Conservation (phyloP, 2,797 vertebrate genomes). For the Lacerta viridis region DNA sequence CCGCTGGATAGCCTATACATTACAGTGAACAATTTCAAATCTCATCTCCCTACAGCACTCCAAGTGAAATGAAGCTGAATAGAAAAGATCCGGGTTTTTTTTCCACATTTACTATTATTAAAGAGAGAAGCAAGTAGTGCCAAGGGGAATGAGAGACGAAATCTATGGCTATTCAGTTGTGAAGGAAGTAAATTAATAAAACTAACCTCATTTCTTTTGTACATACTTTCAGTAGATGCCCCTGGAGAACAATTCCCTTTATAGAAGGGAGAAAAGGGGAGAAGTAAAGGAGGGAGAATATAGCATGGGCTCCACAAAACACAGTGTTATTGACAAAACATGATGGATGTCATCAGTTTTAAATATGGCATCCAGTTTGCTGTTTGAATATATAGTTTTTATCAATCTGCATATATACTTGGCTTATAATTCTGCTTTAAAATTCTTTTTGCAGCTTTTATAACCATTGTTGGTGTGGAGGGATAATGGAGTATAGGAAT, state of each 20-base stretch:
- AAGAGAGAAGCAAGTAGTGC: constrained; percentile 80
- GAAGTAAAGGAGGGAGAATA: constrained; percentile 26
- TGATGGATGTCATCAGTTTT: constrained; percentile 40
- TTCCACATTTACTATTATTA: constrained; percentile 80
- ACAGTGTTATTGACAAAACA: constrained; percentile 47
- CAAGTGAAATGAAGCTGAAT: constrained; percentile 81
- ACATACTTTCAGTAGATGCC: constrained; percentile 73
- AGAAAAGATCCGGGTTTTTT: constrained; percentile 81
- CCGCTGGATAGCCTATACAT: constrained; percentile 63
- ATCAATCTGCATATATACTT: constrained; percentile 10
- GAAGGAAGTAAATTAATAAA: constrained; percentile 85
- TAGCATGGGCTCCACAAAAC: constrained; percentile 26
- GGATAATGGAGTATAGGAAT: no score
- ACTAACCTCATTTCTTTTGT: constrained; percentile 80
- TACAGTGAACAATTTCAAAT: constrained; percentile 74
- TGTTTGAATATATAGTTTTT: constrained; percentile 5
- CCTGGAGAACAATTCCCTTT: constrained; percentile 73
- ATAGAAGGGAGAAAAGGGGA: constrained; percentile 48
- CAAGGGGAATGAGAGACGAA: constrained; percentile 78
- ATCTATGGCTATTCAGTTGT: constrained; percentile 79
- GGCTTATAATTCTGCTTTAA: constrained; percentile 16
- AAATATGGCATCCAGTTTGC: constrained; percentile 46
- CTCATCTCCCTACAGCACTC: constrained; percentile 76
- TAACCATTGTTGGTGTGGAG: no score
- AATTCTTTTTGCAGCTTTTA: neutral